Percentiles rank a stretch among this genome's conserved stretches.
These are phyloP conservation scores for Tokudaia tokunoshimensis DNA, from an alignment of 2,797 vertebrate genomes.

Conservation along the genomic window DNA sequence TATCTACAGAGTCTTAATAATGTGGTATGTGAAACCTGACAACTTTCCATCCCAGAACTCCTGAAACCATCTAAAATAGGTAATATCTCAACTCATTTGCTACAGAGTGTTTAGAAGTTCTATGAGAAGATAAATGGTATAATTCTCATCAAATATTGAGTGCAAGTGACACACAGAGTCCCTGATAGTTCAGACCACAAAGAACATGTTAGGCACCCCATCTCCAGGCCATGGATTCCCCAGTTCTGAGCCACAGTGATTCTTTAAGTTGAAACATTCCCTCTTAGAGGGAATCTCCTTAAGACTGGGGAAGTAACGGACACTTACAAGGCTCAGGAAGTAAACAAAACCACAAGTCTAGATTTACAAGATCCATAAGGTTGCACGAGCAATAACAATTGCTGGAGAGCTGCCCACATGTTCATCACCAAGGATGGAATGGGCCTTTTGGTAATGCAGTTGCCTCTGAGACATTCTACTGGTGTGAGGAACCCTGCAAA, in stretches of 20 bases:
- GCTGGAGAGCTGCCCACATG: not conserved
- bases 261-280: not conserved
- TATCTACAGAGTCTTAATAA: not conserved
- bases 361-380: not conserved
- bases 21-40: not conserved
- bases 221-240: not conserved
- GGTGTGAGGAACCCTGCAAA: not conserved
- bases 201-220: not conserved
- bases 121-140: not conserved
- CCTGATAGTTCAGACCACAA: not conserved
- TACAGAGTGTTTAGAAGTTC: not conserved
- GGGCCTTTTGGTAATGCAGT: not conserved
- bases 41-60: constrained; percentile 28
- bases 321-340: not conserved
- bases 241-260: not conserved
- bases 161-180: not conserved
- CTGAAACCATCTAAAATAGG: constrained; percentile 3
- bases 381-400: not conserved
- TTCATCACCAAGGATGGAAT: not conserved
- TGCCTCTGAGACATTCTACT: not conserved
- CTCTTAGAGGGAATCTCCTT: not conserved
- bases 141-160: not conserved
- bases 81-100: not conserved
- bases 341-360: not conserved
- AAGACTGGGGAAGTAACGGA: not conserved